Conservation (phyloP, 2,797 vertebrate species). For the Alosa sapidissima region DNA sequence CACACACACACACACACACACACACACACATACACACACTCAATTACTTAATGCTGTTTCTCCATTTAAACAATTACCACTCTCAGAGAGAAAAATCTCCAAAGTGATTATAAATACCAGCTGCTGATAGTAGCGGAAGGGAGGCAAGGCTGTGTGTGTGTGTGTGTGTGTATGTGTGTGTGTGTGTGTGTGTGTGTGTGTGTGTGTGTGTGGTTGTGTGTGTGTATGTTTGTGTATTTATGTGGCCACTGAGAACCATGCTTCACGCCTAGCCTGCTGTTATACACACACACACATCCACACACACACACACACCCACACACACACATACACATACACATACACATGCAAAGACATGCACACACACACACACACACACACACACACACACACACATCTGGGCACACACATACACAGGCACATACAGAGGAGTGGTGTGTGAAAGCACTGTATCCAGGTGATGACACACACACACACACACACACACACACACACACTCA, state of each 20-base stretch:
- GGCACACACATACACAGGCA: not conserved
- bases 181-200: not conserved
- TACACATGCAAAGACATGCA: not conserved
- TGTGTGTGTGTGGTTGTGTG: not conserved
- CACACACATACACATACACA: not conserved
- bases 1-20: not conserved
- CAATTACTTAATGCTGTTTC: constrained; percentile 69
- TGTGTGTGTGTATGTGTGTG: not conserved
- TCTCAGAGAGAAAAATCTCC: constrained; percentile 52
- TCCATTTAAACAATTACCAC: constrained; percentile 63
- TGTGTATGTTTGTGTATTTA: not conserved
- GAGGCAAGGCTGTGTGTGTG: not conserved
- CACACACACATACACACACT: constrained; percentile 53
- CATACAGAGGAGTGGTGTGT: not conserved
- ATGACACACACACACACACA: not conserved
- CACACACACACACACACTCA: not conserved
- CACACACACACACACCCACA: no score
- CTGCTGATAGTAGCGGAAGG: constrained; percentile 55
- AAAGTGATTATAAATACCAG: constrained; percentile 70
- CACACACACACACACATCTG: not conserved
- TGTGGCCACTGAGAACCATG: not conserved
- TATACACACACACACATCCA: not conserved
- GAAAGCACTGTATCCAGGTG: no score
- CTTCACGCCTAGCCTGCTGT: not conserved
- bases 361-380: not conserved